These are phyloP conservation scores for Dysdera silvatica DNA, from an alignment of 1,140 invertebrate species.

Conservation along the genomic window DNA sequence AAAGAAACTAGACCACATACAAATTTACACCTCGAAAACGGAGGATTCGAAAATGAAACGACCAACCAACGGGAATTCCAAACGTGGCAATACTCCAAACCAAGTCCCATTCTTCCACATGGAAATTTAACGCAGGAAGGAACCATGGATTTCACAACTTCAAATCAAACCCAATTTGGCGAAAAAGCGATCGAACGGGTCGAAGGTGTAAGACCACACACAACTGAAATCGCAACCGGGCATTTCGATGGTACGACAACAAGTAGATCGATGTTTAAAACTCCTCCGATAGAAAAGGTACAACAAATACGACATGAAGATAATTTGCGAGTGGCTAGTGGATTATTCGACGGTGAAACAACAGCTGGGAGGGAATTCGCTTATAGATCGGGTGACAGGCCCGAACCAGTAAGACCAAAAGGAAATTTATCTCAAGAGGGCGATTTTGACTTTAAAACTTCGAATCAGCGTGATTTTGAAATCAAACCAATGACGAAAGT, in stretches of 20 bases:
- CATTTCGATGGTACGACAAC: slow-evolving; percentile 7
- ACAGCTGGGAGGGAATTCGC: neutral
- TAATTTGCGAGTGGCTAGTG: neutral
- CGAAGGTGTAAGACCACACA: neutral
- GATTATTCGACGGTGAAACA: neutral
- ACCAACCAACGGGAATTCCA: slow-evolving; percentile 36
- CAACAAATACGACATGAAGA: neutral
- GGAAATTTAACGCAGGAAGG: slow-evolving; percentile 34
- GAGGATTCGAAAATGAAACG: slow-evolving; percentile 6
- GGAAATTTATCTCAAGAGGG: slow-evolving; percentile 41
- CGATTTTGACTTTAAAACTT: slow-evolving; percentile 43
- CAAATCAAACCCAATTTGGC: slow-evolving; percentile 11
- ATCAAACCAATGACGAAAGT: neutral
- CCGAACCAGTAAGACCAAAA: slow-evolving; percentile 37
- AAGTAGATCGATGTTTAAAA: neutral
- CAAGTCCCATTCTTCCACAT: neutral
- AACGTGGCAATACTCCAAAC: slow-evolving; percentile 23
- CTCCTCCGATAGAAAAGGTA: slow-evolving; percentile 1
- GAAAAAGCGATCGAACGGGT: neutral
- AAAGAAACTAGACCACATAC: slow-evolving; percentile 12
- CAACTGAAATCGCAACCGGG: neutral
- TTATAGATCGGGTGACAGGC: slow-evolving; percentile 15
- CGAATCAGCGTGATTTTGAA: slow-evolving; percentile 10
- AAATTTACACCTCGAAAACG: slow-evolving; percentile 4
- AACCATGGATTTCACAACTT: slow-evolving; percentile 43